These are phyloP conservation scores for Mesocricetus auratus DNA, from an alignment of 2,113 vertebrate genomes.

Conservation along the genomic window DNA sequence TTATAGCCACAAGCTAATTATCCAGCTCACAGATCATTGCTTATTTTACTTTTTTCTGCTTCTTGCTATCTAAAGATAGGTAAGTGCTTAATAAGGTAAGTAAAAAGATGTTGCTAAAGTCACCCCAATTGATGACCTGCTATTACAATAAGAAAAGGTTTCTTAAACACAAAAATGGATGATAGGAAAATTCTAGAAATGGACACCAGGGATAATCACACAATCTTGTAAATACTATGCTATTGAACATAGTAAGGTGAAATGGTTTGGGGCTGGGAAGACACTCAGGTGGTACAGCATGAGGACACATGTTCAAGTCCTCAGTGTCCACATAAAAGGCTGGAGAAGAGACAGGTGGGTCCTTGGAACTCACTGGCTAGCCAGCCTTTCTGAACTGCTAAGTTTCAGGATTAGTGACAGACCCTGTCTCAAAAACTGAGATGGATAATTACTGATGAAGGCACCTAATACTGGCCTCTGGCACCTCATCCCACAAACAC, in stretches of 20 bases:
- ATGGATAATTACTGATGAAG: background rate
- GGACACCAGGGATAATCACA: accelerated
- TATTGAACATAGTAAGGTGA: background rate
- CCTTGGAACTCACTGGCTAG: background rate
- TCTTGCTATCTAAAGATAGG: background rate
- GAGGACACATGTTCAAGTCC: background rate
- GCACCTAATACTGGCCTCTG: background rate
- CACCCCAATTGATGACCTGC: background rate
- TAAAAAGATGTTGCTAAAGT: background rate
- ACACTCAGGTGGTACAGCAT: background rate
- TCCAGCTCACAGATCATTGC: background rate
- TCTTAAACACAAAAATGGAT: background rate
- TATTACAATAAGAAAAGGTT: background rate
- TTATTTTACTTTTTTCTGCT: background rate
- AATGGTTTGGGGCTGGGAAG: background rate
- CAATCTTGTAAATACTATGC: too few species aligned
- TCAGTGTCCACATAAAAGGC: too few species aligned
- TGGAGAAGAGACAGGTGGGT: too few species aligned
- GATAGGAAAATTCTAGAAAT: background rate
- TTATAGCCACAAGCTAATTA: background rate
- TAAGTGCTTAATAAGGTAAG: background rate
- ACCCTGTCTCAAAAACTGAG: background rate
- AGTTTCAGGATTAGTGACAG: background rate
- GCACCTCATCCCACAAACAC: background rate
- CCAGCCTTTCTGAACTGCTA: background rate